phyloP scores from a whole-genome alignment of 2,113 vertebrate species.

The Pseudopodoces humilis region DNA sequence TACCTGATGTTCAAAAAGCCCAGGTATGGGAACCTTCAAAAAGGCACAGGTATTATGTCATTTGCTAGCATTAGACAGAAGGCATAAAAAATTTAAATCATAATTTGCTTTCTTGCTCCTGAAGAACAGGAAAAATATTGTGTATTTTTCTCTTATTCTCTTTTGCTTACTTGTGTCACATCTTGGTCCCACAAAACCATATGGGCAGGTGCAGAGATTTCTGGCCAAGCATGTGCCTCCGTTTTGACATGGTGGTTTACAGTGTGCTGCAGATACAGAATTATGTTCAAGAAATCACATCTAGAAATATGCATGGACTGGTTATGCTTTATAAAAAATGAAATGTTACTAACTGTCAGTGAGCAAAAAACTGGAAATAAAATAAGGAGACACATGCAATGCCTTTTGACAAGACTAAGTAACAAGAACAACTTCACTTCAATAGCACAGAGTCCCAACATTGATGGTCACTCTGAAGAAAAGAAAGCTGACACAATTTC shows the following conservation, averaged over 20 bases:
- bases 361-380: not conserved
- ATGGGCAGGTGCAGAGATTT: conserved; percentile 88
- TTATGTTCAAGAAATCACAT: not conserved
- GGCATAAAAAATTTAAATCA: not conserved
- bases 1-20: not conserved
- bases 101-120: not conserved
- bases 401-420: not conserved
- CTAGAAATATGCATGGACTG: not conserved
- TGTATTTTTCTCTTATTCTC: not conserved
- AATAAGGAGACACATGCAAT: not conserved
- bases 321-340: not conserved
- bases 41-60: not conserved
- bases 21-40: not conserved
- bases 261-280: conserved; percentile 74
- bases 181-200: conserved; percentile 88
- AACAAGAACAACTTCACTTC: not conserved
- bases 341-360: not conserved
- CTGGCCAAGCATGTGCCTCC: conserved; percentile 84
- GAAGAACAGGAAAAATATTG: not conserved
- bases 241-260: conserved; percentile 82
- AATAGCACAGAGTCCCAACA: not conserved
- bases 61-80: not conserved
- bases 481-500: not conserved
- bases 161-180: conserved; percentile 88
- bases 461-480: not conserved